Evolutionary conservation across 2,888 invertebrate species (phyloP).

Genomic region (Ormyrus thymus): DNA sequence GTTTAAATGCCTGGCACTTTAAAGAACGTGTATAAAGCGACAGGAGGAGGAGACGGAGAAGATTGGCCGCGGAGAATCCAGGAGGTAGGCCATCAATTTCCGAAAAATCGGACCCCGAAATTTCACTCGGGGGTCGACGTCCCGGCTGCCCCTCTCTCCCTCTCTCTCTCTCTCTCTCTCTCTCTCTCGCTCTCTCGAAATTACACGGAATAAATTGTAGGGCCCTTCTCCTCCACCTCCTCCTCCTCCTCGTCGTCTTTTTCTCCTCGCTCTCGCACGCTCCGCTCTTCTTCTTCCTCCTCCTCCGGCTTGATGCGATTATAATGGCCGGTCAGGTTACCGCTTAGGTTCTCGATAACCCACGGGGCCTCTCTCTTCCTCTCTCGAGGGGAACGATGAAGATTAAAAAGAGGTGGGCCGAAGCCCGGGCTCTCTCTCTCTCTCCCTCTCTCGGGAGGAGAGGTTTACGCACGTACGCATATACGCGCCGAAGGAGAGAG

Average conservation of each 20-base stretch:
- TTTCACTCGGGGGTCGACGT: conserved; percentile 61
- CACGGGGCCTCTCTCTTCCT: conserved; percentile 36
- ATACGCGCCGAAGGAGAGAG: background rate
- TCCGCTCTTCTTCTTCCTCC: conserved; percentile 54
- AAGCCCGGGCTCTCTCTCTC: conserved; percentile 12
- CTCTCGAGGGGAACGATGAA: conserved; percentile 48
- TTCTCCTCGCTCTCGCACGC: conserved; percentile 52
- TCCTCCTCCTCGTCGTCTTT: conserved; percentile 48
- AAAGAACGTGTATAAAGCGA: conserved; percentile 43
- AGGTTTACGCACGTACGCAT: conserved; percentile 11
- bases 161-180: conserved; percentile 44
- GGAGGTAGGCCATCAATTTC: conserved; percentile 60
- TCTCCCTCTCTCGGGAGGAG: background rate
- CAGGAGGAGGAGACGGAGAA: conserved; percentile 18
- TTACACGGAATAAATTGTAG: conserved; percentile 72
- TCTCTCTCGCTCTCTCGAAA: conserved; percentile 59
- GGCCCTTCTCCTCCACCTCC: conserved; percentile 59
- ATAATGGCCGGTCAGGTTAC: conserved; percentile 72
- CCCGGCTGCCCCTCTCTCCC: conserved; percentile 45
- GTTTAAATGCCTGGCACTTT: conserved; percentile 49
- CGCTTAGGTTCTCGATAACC: conserved; percentile 63
- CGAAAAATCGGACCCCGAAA: conserved; percentile 61
- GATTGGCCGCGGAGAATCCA: conserved; percentile 19
- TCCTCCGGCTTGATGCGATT: conserved; percentile 70
- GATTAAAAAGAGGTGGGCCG: conserved; percentile 56